phyloP scores from a whole-genome alignment of 2,888 invertebrate species.

The Netelia inedita region DNA sequence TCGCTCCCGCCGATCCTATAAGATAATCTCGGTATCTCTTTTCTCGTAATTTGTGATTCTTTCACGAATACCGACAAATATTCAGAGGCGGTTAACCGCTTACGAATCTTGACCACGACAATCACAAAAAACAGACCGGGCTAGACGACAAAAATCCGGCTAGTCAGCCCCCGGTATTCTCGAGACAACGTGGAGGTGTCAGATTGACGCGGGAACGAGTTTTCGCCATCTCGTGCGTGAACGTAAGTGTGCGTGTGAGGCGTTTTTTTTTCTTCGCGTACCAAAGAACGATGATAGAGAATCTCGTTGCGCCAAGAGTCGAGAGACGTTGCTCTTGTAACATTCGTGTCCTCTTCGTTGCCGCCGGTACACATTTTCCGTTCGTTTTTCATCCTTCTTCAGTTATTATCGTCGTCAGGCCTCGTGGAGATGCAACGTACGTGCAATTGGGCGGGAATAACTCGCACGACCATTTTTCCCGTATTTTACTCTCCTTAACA shows the following conservation, averaged over 20 bases:
- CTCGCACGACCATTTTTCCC: not conserved
- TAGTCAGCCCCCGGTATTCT: conserved; percentile 12
- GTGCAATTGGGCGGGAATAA: conserved; percentile 38
- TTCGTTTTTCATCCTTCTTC: conserved; percentile 35
- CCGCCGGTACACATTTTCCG: conserved; percentile 17
- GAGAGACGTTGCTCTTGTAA: not conserved
- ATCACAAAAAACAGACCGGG: conserved; percentile 19
- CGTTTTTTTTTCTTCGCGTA: not conserved
- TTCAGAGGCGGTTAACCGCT: not conserved
- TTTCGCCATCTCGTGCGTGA: conserved; percentile 24
- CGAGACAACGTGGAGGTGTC: conserved; percentile 63
- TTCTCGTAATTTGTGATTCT: not conserved
- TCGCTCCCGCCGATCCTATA: conserved; percentile 71
- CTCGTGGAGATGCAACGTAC: not conserved
- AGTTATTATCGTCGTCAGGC: not conserved
- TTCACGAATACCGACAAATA: not conserved
- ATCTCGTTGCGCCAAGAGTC: conserved; percentile 2
- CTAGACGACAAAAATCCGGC: conserved; percentile 33
- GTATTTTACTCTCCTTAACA: not conserved
- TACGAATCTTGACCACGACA: conserved; percentile 13
- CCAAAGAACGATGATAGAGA: not conserved
- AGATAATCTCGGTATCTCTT: conserved; percentile 11
- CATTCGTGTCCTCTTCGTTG: not conserved
- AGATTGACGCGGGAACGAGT: conserved; percentile 67
- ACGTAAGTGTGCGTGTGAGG: conserved; percentile 19